These are phyloP conservation scores for Echinometra lucunter DNA, from an alignment of 53 echinoderm and acorn worm genomes.

Conservation along the genomic window DNA sequence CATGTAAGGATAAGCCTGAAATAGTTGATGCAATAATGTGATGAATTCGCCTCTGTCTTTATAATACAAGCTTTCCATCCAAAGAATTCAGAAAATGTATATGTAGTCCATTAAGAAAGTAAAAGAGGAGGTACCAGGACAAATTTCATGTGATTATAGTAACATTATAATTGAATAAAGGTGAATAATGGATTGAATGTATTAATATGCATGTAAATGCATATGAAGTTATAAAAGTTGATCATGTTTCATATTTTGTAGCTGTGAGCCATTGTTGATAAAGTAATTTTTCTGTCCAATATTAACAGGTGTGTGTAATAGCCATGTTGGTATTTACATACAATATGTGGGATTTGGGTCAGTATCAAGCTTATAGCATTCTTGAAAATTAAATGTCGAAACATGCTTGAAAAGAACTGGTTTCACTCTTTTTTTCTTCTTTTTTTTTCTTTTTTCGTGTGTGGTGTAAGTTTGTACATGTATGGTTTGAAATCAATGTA, in stretches of 20 bases:
- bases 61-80: slow-evolving; percentile 33
- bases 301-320: neutral
- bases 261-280: neutral
- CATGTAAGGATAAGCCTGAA: slow-evolving; percentile 16
- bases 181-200: neutral
- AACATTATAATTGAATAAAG: neutral
- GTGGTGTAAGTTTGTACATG: neutral
- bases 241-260: neutral
- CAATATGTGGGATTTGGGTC: slow-evolving; percentile 26
- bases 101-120: neutral
- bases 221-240: neutral
- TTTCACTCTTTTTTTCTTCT: too few relatives aligned
- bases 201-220: neutral
- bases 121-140: neutral
- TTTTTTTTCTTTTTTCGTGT: neutral
- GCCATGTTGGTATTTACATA: neutral
- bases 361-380: slow-evolving; percentile 31
- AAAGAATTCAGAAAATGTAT: neutral
- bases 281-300: neutral
- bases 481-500: neutral
- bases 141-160: neutral
- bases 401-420: neutral
- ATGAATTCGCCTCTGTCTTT: slow-evolving; percentile 5
- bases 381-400: slow-evolving; percentile 36
- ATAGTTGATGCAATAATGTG: slow-evolving; percentile 26